Conservation (phyloP, 2,888 invertebrate species). For the Apocheima hispidaria region DNA sequence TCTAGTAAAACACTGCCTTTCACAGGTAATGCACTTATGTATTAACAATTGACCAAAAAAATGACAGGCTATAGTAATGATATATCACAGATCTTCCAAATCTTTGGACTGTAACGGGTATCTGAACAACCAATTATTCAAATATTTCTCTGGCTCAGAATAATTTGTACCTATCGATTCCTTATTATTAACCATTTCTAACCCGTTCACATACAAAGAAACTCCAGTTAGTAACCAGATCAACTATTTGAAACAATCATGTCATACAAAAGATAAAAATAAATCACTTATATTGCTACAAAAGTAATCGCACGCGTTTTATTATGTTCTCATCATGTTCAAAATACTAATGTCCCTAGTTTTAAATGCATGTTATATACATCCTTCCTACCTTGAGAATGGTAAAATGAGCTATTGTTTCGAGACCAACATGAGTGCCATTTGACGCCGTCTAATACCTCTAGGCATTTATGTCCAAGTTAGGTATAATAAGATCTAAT, state of each 20-base stretch:
- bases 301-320: slow-evolving; percentile 75
- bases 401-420: slow-evolving; percentile 65
- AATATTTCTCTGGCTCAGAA: slow-evolving; percentile 58
- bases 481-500: slow-evolving; percentile 78
- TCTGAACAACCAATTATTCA: slow-evolving; percentile 65
- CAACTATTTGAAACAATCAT: slow-evolving; percentile 76
- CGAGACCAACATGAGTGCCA: slow-evolving; percentile 62
- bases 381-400: slow-evolving; percentile 71
- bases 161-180: slow-evolving; percentile 78
- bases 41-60: slow-evolving; percentile 86
- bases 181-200: slow-evolving; percentile 67
- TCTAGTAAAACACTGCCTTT: slow-evolving; percentile 75
- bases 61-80: slow-evolving; percentile 82
- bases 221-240: slow-evolving; percentile 75
- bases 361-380: slow-evolving; percentile 84
- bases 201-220: slow-evolving; percentile 83
- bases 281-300: slow-evolving; percentile 78
- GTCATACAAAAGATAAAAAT: slow-evolving; percentile 73
- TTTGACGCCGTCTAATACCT: slow-evolving; percentile 73
- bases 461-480: slow-evolving; percentile 68
- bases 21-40: slow-evolving; percentile 77
- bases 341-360: slow-evolving; percentile 76
- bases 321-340: slow-evolving; percentile 67
- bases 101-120: slow-evolving; percentile 86
- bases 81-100: slow-evolving; percentile 86